A percentile compares a stretch with the other conserved stretches of the same genome.
These are phyloP conservation scores for Ladona fulva DNA, from an alignment of 1,140 invertebrate species.

Conservation along the genomic window DNA sequence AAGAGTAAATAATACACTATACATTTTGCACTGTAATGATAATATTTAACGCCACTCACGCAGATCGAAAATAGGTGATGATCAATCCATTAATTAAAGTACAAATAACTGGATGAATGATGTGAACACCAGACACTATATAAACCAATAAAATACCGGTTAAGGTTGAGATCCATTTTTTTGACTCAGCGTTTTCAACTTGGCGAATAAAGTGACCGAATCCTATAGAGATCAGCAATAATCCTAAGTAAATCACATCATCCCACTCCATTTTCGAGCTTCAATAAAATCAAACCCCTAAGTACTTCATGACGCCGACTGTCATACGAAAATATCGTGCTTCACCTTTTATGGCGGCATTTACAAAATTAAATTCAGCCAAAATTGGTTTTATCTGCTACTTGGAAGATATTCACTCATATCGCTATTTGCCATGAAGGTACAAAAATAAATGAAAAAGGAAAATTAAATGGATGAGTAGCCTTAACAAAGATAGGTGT, in stretches of 20 bases:
- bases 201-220: slow-evolving; percentile 52
- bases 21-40: not conserved
- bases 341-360: no score
- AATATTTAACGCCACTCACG: slow-evolving; percentile 35
- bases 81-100: slow-evolving; percentile 49
- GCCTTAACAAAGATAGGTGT: no score
- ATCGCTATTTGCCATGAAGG: no score
- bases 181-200: slow-evolving; percentile 39
- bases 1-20: not conserved
- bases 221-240: slow-evolving; percentile 51
- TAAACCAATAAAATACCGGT: slow-evolving; percentile 50
- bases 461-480: no score
- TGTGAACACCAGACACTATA: slow-evolving; percentile 54
- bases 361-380: no score
- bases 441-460: no score
- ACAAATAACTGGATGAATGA: slow-evolving; percentile 50
- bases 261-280: slow-evolving; percentile 42
- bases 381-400: no score
- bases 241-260: slow-evolving; percentile 57
- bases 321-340: no score
- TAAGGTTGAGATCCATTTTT: slow-evolving; percentile 47
- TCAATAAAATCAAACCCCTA: no score
- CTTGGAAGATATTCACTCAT: no score
- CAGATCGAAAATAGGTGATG: slow-evolving; percentile 46
- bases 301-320: no score